Percentiles rank a stretch among this genome's conserved stretches.
Conservation (phyloP, 2,888 invertebrate genomes). For the Ommatoiulus sabulosus region DNA sequence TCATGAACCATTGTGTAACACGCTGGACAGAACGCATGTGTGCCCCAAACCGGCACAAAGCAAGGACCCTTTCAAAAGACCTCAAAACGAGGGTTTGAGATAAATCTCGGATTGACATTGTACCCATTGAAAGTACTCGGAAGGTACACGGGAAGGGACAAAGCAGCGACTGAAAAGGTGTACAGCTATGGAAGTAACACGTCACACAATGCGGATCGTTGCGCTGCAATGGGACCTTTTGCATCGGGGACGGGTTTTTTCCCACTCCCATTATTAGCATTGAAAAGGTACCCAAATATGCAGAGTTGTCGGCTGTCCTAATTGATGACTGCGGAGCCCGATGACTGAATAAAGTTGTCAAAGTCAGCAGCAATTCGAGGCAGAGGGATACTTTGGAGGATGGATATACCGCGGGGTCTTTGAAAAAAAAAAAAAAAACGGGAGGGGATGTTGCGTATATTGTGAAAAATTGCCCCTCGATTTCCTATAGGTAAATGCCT, state of each 20-base stretch:
- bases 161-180: background rate
- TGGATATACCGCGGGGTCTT: slow-evolving; percentile 26
- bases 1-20: background rate
- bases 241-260: background rate
- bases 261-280: background rate
- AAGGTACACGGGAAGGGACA: slow-evolving; percentile 22
- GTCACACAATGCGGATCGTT: slow-evolving; percentile 22
- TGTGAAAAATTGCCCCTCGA: background rate
- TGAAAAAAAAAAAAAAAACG: background rate
- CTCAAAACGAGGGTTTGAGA: slow-evolving; percentile 34
- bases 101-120: background rate
- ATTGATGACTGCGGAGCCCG: slow-evolving; percentile 39
- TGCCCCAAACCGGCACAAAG: slow-evolving; percentile 22
- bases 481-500: slow-evolving; percentile 1
- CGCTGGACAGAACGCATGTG: background rate
- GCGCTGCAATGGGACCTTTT: background rate
- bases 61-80: slow-evolving; percentile 1
- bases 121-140: background rate
- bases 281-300: slow-evolving; percentile 7
- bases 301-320: slow-evolving; percentile 43
- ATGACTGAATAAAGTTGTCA: slow-evolving; percentile 51
- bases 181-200: slow-evolving; percentile 28
- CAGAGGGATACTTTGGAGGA: background rate
- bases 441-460: background rate
- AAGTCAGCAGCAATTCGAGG: slow-evolving; percentile 37